Evolutionary conservation across 2,113 vertebrate species (phyloP).

Genomic region (Cyrtonyx montezumae): DNA sequence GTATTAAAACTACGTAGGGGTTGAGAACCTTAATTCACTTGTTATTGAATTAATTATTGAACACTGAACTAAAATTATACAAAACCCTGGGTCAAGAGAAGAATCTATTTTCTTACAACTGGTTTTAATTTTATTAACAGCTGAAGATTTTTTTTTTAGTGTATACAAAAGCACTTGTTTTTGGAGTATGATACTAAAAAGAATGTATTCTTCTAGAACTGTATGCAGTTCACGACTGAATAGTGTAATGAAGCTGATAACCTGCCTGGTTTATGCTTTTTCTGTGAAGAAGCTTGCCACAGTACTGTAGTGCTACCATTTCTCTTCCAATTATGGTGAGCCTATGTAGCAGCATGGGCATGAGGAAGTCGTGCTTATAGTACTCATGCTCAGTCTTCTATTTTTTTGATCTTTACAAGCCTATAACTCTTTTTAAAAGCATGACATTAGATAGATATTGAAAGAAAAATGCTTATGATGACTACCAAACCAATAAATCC

Average conservation of each 20-base stretch:
- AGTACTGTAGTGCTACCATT: fast-evolving
- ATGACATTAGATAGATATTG: not conserved
- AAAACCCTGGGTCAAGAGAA: not conserved
- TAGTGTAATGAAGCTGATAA: not conserved
- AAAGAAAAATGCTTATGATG: slow-evolving; percentile 36
- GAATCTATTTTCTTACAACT: not conserved
- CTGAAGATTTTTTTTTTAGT: not conserved
- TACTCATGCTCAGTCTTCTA: not conserved
- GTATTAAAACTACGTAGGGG: not conserved
- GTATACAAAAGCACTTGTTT: not conserved
- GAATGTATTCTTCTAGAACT: not conserved
- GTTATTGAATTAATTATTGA: not conserved
- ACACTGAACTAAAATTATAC: not conserved
- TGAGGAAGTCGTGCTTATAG: not conserved
- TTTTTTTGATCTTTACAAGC: slow-evolving; percentile 29
- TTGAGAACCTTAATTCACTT: not conserved
- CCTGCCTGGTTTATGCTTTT: not conserved
- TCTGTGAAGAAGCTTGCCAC: not conserved
- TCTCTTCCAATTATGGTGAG: not conserved
- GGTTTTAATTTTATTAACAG: not conserved
- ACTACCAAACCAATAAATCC: slow-evolving; percentile 37
- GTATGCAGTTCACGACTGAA: fast-evolving
- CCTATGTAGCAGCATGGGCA: fast-evolving
- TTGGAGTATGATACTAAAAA: not conserved
- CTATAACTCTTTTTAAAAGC: slow-evolving; percentile 27